phyloP scores from a whole-genome alignment of 2,797 vertebrate genomes.

The Chromis chromis region DNA sequence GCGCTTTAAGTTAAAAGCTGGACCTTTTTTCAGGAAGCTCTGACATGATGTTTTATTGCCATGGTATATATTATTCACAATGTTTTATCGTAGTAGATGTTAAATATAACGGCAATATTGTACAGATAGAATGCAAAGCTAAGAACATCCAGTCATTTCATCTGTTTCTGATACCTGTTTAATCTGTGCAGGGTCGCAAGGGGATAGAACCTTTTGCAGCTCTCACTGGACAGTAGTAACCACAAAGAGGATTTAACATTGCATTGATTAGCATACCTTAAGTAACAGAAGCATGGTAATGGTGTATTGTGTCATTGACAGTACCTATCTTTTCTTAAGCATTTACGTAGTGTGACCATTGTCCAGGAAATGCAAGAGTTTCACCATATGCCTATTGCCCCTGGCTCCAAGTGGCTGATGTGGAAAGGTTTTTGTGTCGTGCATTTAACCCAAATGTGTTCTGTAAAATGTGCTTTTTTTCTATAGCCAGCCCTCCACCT shows the following conservation, averaged over 20 bases:
- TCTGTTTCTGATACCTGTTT: neutral
- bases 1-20: neutral
- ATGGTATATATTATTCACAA: neutral
- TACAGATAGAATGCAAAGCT: neutral
- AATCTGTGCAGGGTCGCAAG: neutral
- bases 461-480: slow-evolving; percentile 21
- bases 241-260: neutral
- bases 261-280: neutral
- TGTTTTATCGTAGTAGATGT: neutral
- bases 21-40: neutral
- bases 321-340: slow-evolving; percentile 8
- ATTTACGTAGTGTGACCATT: slow-evolving; percentile 30
- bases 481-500: slow-evolving; percentile 9
- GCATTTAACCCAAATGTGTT: slow-evolving; percentile 14
- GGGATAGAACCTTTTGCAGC: neutral
- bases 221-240: neutral
- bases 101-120: neutral
- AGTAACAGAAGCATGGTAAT: slow-evolving; percentile 7
- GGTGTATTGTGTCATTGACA: slow-evolving; percentile 8
- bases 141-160: neutral
- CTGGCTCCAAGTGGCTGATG: slow-evolving; percentile 43
- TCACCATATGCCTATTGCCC: slow-evolving; percentile 27
- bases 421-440: slow-evolving; percentile 61
- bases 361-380: slow-evolving; percentile 47
- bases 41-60: neutral